Base-by-base conservation (phyloP, 2,888 invertebrate genomes). In the Dromius quadrimaculatus region DNA sequence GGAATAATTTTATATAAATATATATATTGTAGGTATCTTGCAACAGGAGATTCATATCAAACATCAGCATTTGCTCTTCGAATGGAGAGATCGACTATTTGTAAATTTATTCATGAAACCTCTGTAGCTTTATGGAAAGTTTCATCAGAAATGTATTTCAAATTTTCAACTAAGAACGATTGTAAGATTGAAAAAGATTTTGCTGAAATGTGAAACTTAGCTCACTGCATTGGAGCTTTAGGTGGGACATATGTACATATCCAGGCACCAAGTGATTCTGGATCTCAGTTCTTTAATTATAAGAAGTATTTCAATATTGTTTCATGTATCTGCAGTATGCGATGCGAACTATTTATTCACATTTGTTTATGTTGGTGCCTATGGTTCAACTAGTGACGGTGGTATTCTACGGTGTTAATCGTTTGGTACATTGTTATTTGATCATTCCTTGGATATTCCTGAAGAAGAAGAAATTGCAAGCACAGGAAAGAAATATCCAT, bases 181-280 rank as follows among this genome's bases (percentile, higher is more conserved):
- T 74, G 72, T 41, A 47, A 38, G 11, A 74, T 72, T 28, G 34
- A 69, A 0, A 11, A 28, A 1, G 66, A 71, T 8, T 71, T 72
- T 38, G 45, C 38, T 6, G 32, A 70, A 3, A 66, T 15, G 15
- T 71, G 70, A 50, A 68, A 71, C 34, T 50, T 73, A 23, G 65
- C 71, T 22, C 61, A 72, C 15, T 74, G 72, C 54, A 62, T 75
- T 15, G 76, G 77, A 20, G 71, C 73, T 34, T 69, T 77, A 9
- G 76, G 75, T 69, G 75, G 76, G 1, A 76, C 74, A 70, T 76
- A 76, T 69, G 73, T 75, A 20, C 61, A 68, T 8, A 73, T 76
- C 19, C 72, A 74, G 54, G 43, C 64, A 11, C 76, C 76, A 19
- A 6, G 23, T 4, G 65, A 76, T 23, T 71, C 72, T 28, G 75